A percentile compares a stretch with the other conserved stretches of the same genome.
These are phyloP conservation scores for Craseonycteris thonglongyai DNA, from an alignment of 2,113 vertebrate genomes.

Conservation along the genomic window DNA sequence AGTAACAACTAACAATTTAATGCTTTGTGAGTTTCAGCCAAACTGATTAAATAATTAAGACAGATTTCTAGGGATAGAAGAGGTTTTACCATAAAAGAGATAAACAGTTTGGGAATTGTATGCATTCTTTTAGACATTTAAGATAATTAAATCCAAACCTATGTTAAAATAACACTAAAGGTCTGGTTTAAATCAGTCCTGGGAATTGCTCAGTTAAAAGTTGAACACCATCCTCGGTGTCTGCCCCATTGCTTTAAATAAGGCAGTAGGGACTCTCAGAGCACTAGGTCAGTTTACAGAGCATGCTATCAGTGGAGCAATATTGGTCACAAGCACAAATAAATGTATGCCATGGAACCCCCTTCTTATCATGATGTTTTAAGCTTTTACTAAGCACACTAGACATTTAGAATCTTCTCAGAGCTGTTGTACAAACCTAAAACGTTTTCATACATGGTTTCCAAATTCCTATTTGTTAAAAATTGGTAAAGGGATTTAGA, in stretches of 20 bases:
- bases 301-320: background rate
- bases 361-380: background rate
- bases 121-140: slow-evolving; percentile 50
- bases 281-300: slow-evolving; percentile 39
- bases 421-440: background rate
- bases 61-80: slow-evolving; percentile 75
- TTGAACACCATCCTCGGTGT: background rate
- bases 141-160: slow-evolving; percentile 66
- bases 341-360: background rate
- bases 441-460: background rate
- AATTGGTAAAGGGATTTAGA: background rate
- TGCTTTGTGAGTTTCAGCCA: slow-evolving; percentile 84
- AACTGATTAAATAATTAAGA: slow-evolving; percentile 85
- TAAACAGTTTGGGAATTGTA: slow-evolving; percentile 62
- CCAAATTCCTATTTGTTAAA: background rate
- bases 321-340: slow-evolving; percentile 48
- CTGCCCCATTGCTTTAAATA: background rate
- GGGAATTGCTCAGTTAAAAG: slow-evolving; percentile 60
- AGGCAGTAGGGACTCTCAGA: slow-evolving; percentile 43
- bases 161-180: slow-evolving; percentile 68
- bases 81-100: slow-evolving; percentile 76
- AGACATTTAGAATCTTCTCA: background rate
- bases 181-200: slow-evolving; percentile 64
- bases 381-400: background rate
- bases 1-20: slow-evolving; percentile 86